These are phyloP conservation scores for Orussus abietinus DNA, from an alignment of 1,140 invertebrate genomes.

Conservation along the genomic window DNA sequence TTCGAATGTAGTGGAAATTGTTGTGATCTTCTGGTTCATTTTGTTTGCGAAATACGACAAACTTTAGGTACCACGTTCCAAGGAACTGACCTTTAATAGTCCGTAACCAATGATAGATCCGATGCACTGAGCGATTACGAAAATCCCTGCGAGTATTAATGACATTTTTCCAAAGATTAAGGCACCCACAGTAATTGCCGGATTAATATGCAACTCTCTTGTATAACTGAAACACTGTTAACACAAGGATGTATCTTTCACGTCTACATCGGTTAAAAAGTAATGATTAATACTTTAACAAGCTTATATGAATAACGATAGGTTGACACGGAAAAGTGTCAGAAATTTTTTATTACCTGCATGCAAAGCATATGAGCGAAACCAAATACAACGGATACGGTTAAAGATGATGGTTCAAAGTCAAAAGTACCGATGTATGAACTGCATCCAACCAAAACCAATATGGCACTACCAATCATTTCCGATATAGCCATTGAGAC, in stretches of 20 bases:
- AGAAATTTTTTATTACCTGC: too few relatives aligned
- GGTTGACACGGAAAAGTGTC: too few relatives aligned
- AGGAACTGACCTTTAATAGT: constrained; percentile 56
- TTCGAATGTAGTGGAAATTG: too few relatives aligned
- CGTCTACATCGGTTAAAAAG: too few relatives aligned
- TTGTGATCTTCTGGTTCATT: too few relatives aligned
- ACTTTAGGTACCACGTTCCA: too few relatives aligned
- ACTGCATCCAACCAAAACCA: constrained; percentile 74
- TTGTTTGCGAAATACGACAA: too few relatives aligned
- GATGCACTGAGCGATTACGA: constrained; percentile 65
- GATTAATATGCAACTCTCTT: constrained; percentile 71
- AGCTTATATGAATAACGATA: too few relatives aligned
- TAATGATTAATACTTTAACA: constrained; percentile 12
- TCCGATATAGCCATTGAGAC: too few relatives aligned
- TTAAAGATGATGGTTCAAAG: constrained; percentile 47
- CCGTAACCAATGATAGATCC: constrained; percentile 68
- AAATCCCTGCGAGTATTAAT: constrained; percentile 63
- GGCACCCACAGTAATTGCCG: constrained; percentile 68
- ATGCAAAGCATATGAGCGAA: constrained; percentile 63
- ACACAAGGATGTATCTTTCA: constrained; percentile 27
- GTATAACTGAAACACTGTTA: constrained; percentile 66
- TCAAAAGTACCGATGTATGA: constrained; percentile 55
- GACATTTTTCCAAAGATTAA: constrained; percentile 62
- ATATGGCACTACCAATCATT: constrained; percentile 68
- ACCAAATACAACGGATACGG: constrained; percentile 65